Evolutionary conservation across 2,797 vertebrate genomes (phyloP), one percentile per base, ranked within the genome.

Genomic region (Lindbergichthys nudifrons): DNA sequence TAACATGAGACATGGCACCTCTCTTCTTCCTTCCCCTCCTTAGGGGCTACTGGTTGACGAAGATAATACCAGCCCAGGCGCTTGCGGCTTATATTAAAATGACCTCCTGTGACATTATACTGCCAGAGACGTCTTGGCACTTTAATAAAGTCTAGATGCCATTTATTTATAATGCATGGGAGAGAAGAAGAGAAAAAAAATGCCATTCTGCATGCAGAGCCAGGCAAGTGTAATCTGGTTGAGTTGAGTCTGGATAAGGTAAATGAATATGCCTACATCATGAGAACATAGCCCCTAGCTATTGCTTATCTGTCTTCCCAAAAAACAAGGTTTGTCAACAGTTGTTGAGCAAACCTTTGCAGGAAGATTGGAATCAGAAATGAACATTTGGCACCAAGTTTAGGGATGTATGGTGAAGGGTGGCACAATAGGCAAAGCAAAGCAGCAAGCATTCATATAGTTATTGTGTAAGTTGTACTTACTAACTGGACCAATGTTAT

Each of bases 401-500:
- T 76, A 88, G 86, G 87, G 84, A 69, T 75, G 73, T 54, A 50
- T 13, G 59, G 75, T 82, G 85, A 58, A 73, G 73, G 45, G 65
- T 72, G 75, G 65, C 70, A 81, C 61, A 80, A 32, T 26, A 80
- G 91, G 93, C 90, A 93, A 89, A 96, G 95, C 95, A 90, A 95
- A 95, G 95, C 94, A 74, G 93, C 87, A 88, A 83, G 88, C 92
- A 91, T 87, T 88, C 77, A 87, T 82, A 79, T 53, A 83, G 70
- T 63, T 81, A 48, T 68, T 80, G 77, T 78, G 74, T 68, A 75
- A 77, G 50, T 51, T 87, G 93, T 97, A 98, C 97, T 98, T 99
- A 98, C 97, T 98, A 96, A 97, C 97, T 89, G 97, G 98, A 95
- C 96, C 97, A 94, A 97, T 95, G 94, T 95, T 97, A 95, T 96